These are phyloP conservation scores for Pyrocoelia pectoralis DNA, from an alignment of 2,888 invertebrate species.

Conservation along the genomic window DNA sequence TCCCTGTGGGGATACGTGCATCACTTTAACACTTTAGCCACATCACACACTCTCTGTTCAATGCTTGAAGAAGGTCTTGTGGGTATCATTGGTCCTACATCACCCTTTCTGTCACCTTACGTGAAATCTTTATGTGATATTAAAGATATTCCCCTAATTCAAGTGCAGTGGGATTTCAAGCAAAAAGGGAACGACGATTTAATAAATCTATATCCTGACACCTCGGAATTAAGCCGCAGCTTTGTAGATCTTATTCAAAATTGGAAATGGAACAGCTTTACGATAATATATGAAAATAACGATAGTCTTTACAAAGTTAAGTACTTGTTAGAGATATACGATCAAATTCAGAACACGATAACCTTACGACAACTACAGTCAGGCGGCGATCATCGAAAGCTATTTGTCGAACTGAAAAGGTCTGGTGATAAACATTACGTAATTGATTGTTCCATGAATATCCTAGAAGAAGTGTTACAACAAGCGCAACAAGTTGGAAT, in stretches of 20 bases:
- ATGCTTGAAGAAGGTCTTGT: constrained; percentile 56
- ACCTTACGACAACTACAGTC: constrained; percentile 58
- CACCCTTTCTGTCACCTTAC: constrained; percentile 63
- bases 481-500: constrained; percentile 71
- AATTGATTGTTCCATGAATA: constrained; percentile 62
- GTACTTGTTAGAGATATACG: constrained; percentile 62
- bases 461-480: constrained; percentile 60
- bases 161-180: constrained; percentile 66
- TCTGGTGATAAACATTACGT: constrained; percentile 62
- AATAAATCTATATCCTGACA: constrained; percentile 24
- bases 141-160: constrained; percentile 73
- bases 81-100: constrained; percentile 70
- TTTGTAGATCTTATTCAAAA: constrained; percentile 74
- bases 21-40: constrained; percentile 18
- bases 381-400: constrained; percentile 64
- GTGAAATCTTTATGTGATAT: constrained; percentile 73
- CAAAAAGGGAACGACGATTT: constrained; percentile 25
- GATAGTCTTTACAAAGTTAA: constrained; percentile 65
- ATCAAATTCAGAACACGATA: constrained; percentile 54
- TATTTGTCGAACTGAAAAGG: constrained; percentile 39
- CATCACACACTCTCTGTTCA: constrained; percentile 20
- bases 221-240: constrained; percentile 58
- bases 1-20: neutral
- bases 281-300: constrained; percentile 80
- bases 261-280: constrained; percentile 84